phyloP scores from a whole-genome alignment of 2,113 vertebrate genomes.

The Xiphias gladius region DNA sequence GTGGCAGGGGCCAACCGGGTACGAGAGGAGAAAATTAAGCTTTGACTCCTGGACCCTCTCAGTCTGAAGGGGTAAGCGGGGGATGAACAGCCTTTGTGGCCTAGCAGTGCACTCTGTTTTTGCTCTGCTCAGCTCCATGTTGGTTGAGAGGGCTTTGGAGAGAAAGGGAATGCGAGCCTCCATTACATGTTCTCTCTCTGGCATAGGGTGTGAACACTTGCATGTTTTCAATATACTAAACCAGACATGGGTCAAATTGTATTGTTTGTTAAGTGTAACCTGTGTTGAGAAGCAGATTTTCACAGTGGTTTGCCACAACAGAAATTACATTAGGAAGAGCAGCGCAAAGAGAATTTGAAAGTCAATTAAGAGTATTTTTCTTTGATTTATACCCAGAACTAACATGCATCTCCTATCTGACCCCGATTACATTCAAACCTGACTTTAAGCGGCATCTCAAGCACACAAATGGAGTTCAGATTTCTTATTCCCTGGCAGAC shows the following conservation, averaged over 20 bases:
- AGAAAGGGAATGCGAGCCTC: slow-evolving; percentile 11
- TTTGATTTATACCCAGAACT: slow-evolving; percentile 38
- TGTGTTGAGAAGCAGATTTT: slow-evolving; percentile 10
- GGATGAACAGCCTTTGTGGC: slow-evolving; percentile 49
- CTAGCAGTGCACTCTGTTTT: slow-evolving; percentile 33
- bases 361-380: slow-evolving; percentile 40
- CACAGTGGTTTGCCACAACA: slow-evolving; percentile 7
- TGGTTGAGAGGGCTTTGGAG: not conserved
- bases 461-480: slow-evolving; percentile 45
- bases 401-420: slow-evolving; percentile 31
- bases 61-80: slow-evolving; percentile 54
- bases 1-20: slow-evolving; percentile 31
- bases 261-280: slow-evolving; percentile 41
- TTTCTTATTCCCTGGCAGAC: not conserved
- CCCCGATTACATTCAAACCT: slow-evolving; percentile 52
- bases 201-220: slow-evolving; percentile 24
- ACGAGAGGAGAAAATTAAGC: slow-evolving; percentile 47
- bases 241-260: slow-evolving; percentile 20
- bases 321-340: slow-evolving; percentile 15
- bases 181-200: slow-evolving; percentile 35
- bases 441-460: slow-evolving; percentile 39
- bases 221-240: slow-evolving; percentile 41
- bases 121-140: slow-evolving; percentile 4
- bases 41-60: slow-evolving; percentile 61
- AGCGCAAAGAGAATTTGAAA: slow-evolving; percentile 35